These are phyloP conservation scores for Hydractinia symbiolongicarpus DNA, from an alignment of 30 jellyfish, hydroid and myxozoan species.

Conservation along the genomic window DNA sequence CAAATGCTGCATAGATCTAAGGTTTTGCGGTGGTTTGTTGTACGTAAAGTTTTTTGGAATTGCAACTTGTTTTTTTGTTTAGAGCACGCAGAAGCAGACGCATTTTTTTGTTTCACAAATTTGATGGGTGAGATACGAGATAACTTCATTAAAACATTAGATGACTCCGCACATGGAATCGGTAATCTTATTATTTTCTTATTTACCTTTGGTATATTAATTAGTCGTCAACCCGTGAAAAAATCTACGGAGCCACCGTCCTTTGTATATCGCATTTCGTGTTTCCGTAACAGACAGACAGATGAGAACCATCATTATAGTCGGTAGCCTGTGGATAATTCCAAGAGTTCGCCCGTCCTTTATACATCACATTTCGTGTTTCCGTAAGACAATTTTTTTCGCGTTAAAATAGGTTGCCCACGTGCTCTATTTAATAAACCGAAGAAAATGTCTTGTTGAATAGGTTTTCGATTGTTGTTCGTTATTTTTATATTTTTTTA, in stretches of 20 bases:
- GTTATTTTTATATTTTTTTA: background rate
- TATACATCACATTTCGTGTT: too few relatives aligned
- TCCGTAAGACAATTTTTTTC: too few relatives aligned
- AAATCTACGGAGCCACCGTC: background rate
- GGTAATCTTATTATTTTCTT: slow-evolving; percentile 30
- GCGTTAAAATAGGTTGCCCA: background rate
- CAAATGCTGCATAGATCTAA: too few relatives aligned
- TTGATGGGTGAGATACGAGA: slow-evolving; percentile 96
- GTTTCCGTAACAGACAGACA: too few relatives aligned
- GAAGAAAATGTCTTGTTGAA: background rate
- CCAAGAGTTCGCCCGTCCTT: too few relatives aligned
- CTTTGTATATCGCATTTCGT: too few relatives aligned
- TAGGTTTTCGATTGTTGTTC: background rate
- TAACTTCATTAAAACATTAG: slow-evolving; percentile 76
- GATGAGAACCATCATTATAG: too few relatives aligned
- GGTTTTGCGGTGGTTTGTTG: too few relatives aligned
- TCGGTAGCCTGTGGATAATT: too few relatives aligned
- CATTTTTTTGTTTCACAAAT: slow-evolving; percentile 84
- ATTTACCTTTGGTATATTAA: background rate
- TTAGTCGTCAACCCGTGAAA: too few relatives aligned
- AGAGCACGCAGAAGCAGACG: slow-evolving; percentile 92
- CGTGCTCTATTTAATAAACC: background rate
- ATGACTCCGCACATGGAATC: slow-evolving; percentile 84
- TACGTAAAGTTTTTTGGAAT: too few relatives aligned
- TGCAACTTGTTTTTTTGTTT: background rate